Base-by-base conservation (phyloP, 2,113 vertebrate species). In the Rhinogobius similis region DNA sequence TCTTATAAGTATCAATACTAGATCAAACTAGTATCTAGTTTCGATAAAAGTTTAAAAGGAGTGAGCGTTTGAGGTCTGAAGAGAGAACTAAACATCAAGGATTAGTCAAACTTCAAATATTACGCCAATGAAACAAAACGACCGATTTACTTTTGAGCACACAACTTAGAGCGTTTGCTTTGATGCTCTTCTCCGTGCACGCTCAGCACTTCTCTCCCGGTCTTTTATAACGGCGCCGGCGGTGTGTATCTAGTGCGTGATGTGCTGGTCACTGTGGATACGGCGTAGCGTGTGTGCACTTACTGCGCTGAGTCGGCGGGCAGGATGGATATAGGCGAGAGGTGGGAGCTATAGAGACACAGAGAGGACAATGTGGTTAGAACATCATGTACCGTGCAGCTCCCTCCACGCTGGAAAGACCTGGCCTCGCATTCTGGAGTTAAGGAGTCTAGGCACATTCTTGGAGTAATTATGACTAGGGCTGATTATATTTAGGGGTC, bases 281-380 rank as follows among this genome's bases (percentile, higher is more conserved):
- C 24, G 46, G 38, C 5, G 24, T 10, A 43, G 62, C 44, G 52
- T 27, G 20, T 50, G 68, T 56, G 59, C 82, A 96, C 96, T 97
- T 94, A 98, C 96, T 96, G 94, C 77, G 94, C 94, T 93, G 96
- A 95, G 88, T 94, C 94, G 82, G 96, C 93, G 78, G 96, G 96
- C 92, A 97, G 91, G 86, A 96, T 95, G 93, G 93, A 95, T 93
- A 96, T 94, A 27, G 95, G 90, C 88, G 96, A 94, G 85, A 96
- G 92, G 87, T 94, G 94, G 84, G 95, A 94, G 91, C 96, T 97
- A 93, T 20, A 72, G 62, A 70, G 94, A 94, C 71, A 77, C 81
- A 93, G 79, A 68, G 84, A 23, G 50, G 43, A 86, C 75, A 77
- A 36, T 48, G 66, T 69, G 52, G 77, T 88, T 83, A 90, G 83